Base-by-base conservation (phyloP, 2,797 vertebrate genomes). In the Coregonus sp. region DNA sequence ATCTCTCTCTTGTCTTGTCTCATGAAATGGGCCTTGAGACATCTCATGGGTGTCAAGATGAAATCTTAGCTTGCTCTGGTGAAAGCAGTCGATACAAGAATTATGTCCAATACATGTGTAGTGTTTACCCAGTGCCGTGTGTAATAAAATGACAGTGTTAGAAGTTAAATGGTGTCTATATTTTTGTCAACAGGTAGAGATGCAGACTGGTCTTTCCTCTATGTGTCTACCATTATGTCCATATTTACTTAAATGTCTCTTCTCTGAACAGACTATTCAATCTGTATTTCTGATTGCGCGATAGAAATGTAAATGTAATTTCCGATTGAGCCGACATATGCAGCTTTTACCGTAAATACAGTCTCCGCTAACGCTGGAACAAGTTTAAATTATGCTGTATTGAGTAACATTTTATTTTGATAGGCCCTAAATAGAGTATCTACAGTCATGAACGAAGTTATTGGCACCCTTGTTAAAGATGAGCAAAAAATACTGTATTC, bases 71-170 rank as follows among this genome's bases (percentile, higher is more conserved):
- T 33, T 20, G 66, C 66, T 70, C 31, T 56, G 52, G 18, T 35
- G 20, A 18, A 73, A 54, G 51, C 15, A 56, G 52, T 29, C 29
- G 11, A 54, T 56, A 47, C n/a, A 31, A 37, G 51, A 51, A 25
- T 50, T 14, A n/a, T 20, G 12, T 63, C 25, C 54, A 79, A 63
- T 35, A 33, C n/a, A 61, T 68, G 51, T 70, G 72, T 68, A 73
- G 65, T 50, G 25, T 77, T 73, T 66, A 72, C 75, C 15, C 54
- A 25, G 31, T 61, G 47, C 65, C 54, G 5, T 47, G 25, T 72
- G 40, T 50, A 70, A 79, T 78, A 73, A 80, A 75, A 56, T 75
- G 66, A 65, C 35, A 14, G n/a, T 52, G 51, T 61, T 59, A 47
- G 51, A 50, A 63, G 25, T n/a, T 4, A 12, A 12, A n/a, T 16